Conservation (phyloP, 2,113 vertebrate genomes). For the Calyptommatus sinebrachiatus region DNA sequence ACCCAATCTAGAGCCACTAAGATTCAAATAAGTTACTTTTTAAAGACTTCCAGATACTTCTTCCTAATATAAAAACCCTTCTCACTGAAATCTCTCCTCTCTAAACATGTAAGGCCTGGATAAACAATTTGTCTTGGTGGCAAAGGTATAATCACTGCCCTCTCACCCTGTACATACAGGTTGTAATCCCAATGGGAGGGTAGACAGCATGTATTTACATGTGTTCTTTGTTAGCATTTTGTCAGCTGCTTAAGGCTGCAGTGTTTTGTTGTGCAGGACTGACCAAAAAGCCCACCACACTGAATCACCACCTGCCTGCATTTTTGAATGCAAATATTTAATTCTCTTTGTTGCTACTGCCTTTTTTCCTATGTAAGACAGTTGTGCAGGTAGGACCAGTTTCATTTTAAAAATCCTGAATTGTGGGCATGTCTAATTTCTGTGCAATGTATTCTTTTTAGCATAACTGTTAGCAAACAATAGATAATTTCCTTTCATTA, state of each 20-base stretch:
- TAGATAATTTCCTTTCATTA: slow-evolving; percentile 82
- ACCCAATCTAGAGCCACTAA: slow-evolving; percentile 36
- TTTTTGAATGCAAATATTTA: slow-evolving; percentile 68
- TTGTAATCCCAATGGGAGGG: slow-evolving; percentile 82
- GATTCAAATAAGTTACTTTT: slow-evolving; percentile 42
- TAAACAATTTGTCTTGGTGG: slow-evolving; percentile 77
- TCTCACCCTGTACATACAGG: slow-evolving; percentile 82
- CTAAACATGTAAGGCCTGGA: slow-evolving; percentile 61
- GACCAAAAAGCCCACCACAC: slow-evolving; percentile 64
- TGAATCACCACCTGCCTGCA: slow-evolving; percentile 63
- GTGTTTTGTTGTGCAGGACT: slow-evolving; percentile 64
- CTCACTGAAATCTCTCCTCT: slow-evolving; percentile 52
- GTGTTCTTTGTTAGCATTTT: slow-evolving; percentile 86
- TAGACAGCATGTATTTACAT: slow-evolving; percentile 86
- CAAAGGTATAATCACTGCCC: slow-evolving; percentile 71
- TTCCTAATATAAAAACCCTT: slow-evolving; percentile 55
- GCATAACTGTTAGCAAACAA: slow-evolving; percentile 83
- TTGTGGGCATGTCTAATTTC: slow-evolving; percentile 80
- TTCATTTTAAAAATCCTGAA: slow-evolving; percentile 72
- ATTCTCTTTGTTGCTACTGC: slow-evolving; percentile 78
- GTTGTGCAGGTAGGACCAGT: slow-evolving; percentile 76
- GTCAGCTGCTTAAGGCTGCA: slow-evolving; percentile 73
- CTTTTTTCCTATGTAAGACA: slow-evolving; percentile 73
- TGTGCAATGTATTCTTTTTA: slow-evolving; percentile 75
- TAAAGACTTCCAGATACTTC: slow-evolving; percentile 20